Evolutionary conservation across 2,888 invertebrate species (phyloP), one percentile per base, ranked within the genome.

Genomic region (Cotesia congregata): DNA sequence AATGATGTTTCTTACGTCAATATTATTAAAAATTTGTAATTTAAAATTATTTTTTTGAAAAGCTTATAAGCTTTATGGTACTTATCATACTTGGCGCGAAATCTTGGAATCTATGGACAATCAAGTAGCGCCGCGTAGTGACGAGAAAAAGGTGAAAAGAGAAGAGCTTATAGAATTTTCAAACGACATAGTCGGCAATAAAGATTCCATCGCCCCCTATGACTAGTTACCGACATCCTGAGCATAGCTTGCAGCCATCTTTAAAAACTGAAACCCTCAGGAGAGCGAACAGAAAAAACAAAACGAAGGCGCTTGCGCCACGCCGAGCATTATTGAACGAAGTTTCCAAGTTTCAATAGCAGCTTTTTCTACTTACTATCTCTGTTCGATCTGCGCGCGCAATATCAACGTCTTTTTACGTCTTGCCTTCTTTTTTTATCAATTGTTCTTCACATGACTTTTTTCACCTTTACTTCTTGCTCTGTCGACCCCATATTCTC

Each of bases 231-330:
- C 85, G 85, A 85, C 85, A 76, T 74, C 74, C 30, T 65, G 15
- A 6, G 59, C 40, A 78, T 76, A 74, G 80, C 74, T 79, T 71
- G 79, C 82, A 82, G 88, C 88, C 88, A 88, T 87, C 86, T 88
- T 88, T 85, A 85, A 88, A 88, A 88, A 88, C 87, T 83, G 84
- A 86, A 85, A 85, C 83, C 85, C 82, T 84, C 83, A 83, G 82
- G 74, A 60, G 38, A 67, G 59, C 50, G 76, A 64, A 85, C 85
- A 87, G 85, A 88, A 89, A 89, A 89, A 89, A 89, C 89, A 89
- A 89, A 89, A 89, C 89, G 88, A 89, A 89, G 88, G 89, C 89
- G 89, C 89, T 88, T 89, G 89, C 89, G 89, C 89, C 86, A 86
- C 85, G 80, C 82, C 83, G 80, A 78, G 82, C 83, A 83, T 88